These are phyloP conservation scores for Lepisosteus osseus DNA, from an alignment of 2,113 vertebrate genomes.

Conservation along the genomic window DNA sequence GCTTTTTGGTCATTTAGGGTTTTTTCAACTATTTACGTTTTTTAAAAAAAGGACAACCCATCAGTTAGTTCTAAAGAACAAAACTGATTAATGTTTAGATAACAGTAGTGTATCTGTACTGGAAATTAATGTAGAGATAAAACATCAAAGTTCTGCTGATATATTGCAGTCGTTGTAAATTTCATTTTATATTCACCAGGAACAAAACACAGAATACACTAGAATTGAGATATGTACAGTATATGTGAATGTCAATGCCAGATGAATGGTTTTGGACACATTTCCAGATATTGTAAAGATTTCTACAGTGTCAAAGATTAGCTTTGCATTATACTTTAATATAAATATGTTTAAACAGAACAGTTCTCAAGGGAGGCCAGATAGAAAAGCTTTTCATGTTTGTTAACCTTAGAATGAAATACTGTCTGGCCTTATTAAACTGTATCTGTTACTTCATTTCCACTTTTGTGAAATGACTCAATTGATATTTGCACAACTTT, in stretches of 20 bases:
- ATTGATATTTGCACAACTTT: not conserved
- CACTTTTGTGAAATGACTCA: slow-evolving; percentile 1
- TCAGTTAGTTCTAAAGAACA: no score
- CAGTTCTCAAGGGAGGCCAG: not conserved
- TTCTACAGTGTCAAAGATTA: slow-evolving; percentile 6
- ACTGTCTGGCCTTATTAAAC: slow-evolving; percentile 16
- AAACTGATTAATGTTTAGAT: no score
- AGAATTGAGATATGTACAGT: not conserved
- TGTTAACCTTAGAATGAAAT: slow-evolving; percentile 52
- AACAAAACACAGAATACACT: not conserved
- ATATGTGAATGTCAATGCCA: not conserved
- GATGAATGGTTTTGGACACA: not conserved
- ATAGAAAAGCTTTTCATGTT: not conserved
- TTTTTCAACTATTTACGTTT: no score
- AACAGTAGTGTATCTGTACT: no score
- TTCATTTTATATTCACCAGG: no score
- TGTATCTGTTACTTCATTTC: slow-evolving; percentile 24
- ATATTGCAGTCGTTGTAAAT: no score
- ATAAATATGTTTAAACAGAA: slow-evolving; percentile 11
- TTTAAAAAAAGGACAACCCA: no score
- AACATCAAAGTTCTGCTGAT: no score
- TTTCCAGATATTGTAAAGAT: not conserved
- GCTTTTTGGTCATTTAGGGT: no score
- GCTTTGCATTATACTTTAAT: not conserved
- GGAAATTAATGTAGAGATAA: no score